A percentile compares a stretch with the other conserved stretches of the same genome.
phyloP scores from a whole-genome alignment of 2,888 invertebrate genomes.

The Heliconius ethilla region DNA sequence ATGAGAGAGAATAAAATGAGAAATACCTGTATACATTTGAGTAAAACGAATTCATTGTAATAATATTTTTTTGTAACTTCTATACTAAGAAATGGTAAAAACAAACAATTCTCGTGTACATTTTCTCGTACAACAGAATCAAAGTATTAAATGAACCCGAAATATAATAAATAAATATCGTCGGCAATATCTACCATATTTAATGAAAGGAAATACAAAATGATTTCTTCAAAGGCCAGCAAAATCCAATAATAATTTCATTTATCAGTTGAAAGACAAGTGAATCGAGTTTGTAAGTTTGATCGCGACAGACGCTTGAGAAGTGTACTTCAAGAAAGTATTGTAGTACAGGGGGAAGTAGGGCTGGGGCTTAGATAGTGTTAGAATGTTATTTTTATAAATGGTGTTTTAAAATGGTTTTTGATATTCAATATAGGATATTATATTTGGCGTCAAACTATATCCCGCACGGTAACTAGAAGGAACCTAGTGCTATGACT shows the following conservation, averaged over 20 bases:
- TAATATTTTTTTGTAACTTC: not conserved
- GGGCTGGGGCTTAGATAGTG: not conserved
- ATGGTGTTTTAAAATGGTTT: not conserved
- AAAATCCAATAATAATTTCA: slow-evolving; percentile 18
- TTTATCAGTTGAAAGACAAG: slow-evolving; percentile 20
- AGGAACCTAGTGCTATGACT: no score
- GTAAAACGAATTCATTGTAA: not conserved
- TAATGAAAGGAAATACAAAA: not conserved
- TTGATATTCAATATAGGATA: not conserved
- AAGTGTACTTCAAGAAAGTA: slow-evolving; percentile 7
- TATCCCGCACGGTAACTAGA: no score
- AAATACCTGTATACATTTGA: no score
- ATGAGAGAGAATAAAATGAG: no score
- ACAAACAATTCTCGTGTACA: not conserved
- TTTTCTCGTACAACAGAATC: not conserved
- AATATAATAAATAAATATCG: slow-evolving; percentile 1
- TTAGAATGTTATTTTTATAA: not conserved
- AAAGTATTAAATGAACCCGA: not conserved
- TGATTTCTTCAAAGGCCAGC: not conserved
- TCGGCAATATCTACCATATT: not conserved
- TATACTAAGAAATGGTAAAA: not conserved
- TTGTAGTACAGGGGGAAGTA: not conserved
- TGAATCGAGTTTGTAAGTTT: slow-evolving; percentile 24
- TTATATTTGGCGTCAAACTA: no score
- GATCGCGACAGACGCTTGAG: slow-evolving; percentile 14